These are phyloP conservation scores for Pseudorectes ferrugineus DNA, from an alignment of 2,113 vertebrate genomes.

Conservation along the genomic window DNA sequence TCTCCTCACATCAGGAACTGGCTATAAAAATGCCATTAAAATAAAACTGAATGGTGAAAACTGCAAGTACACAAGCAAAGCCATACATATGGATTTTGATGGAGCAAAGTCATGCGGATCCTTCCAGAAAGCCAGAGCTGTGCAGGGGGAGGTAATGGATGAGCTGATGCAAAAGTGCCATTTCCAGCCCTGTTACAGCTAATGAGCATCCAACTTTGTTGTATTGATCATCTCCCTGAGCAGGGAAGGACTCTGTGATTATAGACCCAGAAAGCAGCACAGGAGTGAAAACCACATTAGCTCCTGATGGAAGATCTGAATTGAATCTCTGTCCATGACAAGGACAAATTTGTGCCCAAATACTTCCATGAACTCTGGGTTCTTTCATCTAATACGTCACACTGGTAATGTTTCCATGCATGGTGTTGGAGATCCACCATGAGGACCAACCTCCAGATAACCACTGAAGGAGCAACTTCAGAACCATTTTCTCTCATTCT, in stretches of 20 bases:
- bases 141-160: background rate
- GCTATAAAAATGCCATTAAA: background rate
- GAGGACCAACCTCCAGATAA: background rate
- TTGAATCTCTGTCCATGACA: background rate
- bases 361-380: background rate
- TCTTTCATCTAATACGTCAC: background rate
- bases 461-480: background rate
- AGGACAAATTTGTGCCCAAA: background rate
- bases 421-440: background rate
- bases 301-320: background rate
- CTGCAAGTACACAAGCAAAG: background rate
- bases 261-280: background rate
- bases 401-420: background rate
- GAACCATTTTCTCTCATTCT: background rate
- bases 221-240: background rate
- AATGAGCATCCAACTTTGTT: slow-evolving; percentile 3
- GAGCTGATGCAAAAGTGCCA: background rate
- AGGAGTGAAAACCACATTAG: background rate
- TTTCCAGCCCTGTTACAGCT: background rate
- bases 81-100: background rate
- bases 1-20: background rate
- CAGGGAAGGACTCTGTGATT: background rate
- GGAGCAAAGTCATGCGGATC: background rate
- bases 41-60: background rate
- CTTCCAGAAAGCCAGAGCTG: background rate